Base-by-base conservation (phyloP, 2,888 invertebrate species). In the Drosophila greeni region DNA sequence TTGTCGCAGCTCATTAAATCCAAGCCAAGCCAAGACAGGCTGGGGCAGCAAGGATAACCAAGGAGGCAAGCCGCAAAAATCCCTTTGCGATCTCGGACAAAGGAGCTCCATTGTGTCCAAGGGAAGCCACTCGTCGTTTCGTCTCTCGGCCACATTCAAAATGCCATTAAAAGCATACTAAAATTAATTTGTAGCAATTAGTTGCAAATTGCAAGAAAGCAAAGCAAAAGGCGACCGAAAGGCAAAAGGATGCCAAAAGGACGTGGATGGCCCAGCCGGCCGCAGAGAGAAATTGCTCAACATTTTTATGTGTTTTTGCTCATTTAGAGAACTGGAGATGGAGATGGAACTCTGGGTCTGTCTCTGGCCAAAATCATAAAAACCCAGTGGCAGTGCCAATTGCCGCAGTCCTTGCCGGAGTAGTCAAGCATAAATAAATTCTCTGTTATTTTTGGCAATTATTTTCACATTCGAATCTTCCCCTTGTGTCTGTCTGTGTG, bases 101-200 rank as follows among this genome's bases (percentile, higher is more conserved):
- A 81, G 75, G 75, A 58, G 72, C 66, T 59, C 65, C 77, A 72
- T 81, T 76, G 82, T 77, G 31, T 45, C 26, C 36, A 23, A 23
- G 33, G 29, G 47, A 12, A 18, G 20, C 37, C 16, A 40, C 40
- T 40, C 40, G 40, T 20, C 68, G 53, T 60, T 45, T 74, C 82
- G 70, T 69, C 79, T 60, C 49, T 79, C 72, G 71, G 70, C 76
- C 82, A 81, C 80, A 84, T 81, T 81, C 84, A 81, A 84, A 84
- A 84, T 78, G 84, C 79, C 82, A 84, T 81, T 84, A 81, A 84
- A 82, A 84, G 80, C 73, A 79, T 79, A 84, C 83, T 84, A 84
- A 81, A 84, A 84, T 82, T 84, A 82, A 84, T 82, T 84, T 82
- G 82, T 82, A 72, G 81, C 81, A 82, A 82, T 82, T 82, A 84